Evolutionary conservation across 2,113 vertebrate genomes (phyloP), one percentile per base, ranked within the genome.

Genomic region (Camelus dromedarius): DNA sequence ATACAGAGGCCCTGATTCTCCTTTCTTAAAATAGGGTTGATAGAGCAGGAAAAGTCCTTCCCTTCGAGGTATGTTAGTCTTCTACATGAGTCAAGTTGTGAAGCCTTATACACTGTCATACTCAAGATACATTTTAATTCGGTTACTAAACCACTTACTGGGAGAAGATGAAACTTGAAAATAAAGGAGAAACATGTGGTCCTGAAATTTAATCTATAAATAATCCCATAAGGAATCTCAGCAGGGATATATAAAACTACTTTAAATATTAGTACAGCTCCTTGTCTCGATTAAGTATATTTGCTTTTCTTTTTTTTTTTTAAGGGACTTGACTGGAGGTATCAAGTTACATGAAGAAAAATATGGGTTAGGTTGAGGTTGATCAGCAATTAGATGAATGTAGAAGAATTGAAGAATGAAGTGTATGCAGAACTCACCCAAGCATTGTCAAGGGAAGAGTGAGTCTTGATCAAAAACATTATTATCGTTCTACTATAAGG

Each of bases 61-160:
- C 94, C 4, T 69, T 95, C 30, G 35, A 88, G 22, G 12, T 84
- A 92, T 94, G 62, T 58, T 92, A 62, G 30, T 75, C 22, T 88
- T 89, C 32, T 42, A 58, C 5, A 70, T 35, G 26, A 89, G 28
- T 84, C 83, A 96, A 81, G 20, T 84, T 38, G 76, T 82, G 28
- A 95, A 77, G n/a, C 11, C 18, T 86, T 73, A 77, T 13, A 67
- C 62, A 19, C 18, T 7, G 69, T 82, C 38, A 58, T 82, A 95
- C 73, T 73, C 52, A 92, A 87, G 56, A 69, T 72, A 26, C 30
- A 64, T 75, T 92, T 94, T 80, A 94, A 84, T 62, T 93, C 22
- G 6, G 18, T 72, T 95, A 26, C 10, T 91, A 91, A 84, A 28
- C 5, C 18, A 10, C 15, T 87, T 96, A 46, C 28, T 76, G 12